Base-by-base conservation (phyloP, 2,113 vertebrate species). In the Cyanoramphus novaezelandiae region DNA sequence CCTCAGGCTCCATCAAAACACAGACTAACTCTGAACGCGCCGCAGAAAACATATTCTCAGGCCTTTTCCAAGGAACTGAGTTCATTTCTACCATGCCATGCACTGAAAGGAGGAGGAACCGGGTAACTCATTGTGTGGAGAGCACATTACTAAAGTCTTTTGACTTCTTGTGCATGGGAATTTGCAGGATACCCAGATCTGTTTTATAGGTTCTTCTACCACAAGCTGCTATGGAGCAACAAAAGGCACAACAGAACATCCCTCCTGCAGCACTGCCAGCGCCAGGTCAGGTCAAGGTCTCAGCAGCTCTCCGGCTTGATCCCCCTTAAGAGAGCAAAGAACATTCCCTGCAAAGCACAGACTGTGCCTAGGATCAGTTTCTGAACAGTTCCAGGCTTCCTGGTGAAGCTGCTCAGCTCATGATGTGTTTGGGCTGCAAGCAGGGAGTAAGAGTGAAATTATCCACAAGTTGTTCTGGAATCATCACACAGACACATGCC, bases 1-100 rank as follows among this genome's bases (percentile, higher is more conserved):
- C 80, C 77, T 62, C 5, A 78, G 72, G 62, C 49, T 84, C 78
- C 78, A 95, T 79, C 72, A 86, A 83, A 93, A 44, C n/a, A 50
- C 41, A 86, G 20, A 88, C 86, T 84, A 94, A 92, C 52, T 65
- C 80, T n/a, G n/a, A 78, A 80, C 31, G 21, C 8, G 39, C 68
- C 77, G 67, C 53, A 82, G 44, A 65, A 88, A 95, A 29, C 43
- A 84, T 72, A 81, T 81, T 95, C 81, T 62, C 62, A 25, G 33
- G 74, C 70, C 49, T 85, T 76, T 88, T 90, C 77, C 74, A 71
- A 65, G 57, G 27, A 76, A 84, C 28, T 21, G 23, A 81, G 49
- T 78, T 86, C 67, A 83, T 16, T 67, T 65, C 59, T 70, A 53
- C 2, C 7, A 33, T 0, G 3, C 83, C 41, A 2, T 0, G 1